Conservation (phyloP, 1,140 invertebrate species). For the Hermetia illucens region DNA sequence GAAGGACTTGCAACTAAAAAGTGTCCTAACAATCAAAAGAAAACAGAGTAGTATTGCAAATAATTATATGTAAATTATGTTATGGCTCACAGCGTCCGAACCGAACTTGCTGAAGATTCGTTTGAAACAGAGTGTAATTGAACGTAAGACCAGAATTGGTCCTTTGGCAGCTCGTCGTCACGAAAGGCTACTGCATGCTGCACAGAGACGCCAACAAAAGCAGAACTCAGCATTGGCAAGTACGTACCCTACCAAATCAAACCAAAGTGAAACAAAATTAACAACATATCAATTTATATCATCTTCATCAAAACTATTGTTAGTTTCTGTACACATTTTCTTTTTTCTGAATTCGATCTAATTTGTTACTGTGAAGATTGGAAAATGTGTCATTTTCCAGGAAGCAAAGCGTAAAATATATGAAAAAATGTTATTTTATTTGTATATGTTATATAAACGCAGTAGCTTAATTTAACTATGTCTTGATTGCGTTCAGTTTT, state of each 20-base stretch:
- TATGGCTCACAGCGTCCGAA: slow-evolving; percentile 69
- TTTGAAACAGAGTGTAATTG: slow-evolving; percentile 88
- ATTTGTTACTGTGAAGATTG: too few species aligned
- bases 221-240: slow-evolving; percentile 61
- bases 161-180: slow-evolving; percentile 77
- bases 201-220: slow-evolving; percentile 50
- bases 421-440: too few species aligned
- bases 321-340: too few species aligned
- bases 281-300: slow-evolving; percentile 2
- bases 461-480: too few species aligned
- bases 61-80: background rate
- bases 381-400: too few species aligned
- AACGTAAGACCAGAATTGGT: slow-evolving; percentile 58
- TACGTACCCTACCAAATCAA: slow-evolving; percentile 37
- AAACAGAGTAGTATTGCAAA: background rate
- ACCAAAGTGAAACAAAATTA: background rate
- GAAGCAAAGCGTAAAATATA: too few species aligned
- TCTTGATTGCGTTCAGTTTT: too few species aligned
- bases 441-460: too few species aligned
- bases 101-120: slow-evolving; percentile 93
- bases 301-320: too few species aligned
- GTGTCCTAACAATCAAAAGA: too few species aligned
- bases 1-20: too few species aligned
- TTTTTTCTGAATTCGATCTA: too few species aligned
- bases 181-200: slow-evolving; percentile 53